Conservation (phyloP, 1,140 invertebrate species). For the Psix sp. region DNA sequence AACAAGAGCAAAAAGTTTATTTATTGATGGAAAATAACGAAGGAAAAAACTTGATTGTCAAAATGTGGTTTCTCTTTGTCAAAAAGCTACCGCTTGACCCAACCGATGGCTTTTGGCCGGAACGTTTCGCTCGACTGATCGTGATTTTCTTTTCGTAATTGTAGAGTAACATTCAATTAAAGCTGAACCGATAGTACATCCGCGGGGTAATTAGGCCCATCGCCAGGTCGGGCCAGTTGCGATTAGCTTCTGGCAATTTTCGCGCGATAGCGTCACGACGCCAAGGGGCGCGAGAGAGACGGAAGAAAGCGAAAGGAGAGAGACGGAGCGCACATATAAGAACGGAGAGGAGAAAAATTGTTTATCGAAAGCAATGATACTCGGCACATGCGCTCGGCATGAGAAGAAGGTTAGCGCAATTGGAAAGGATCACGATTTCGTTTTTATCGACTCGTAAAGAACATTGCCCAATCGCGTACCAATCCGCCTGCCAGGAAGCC, state of each 20-base stretch:
- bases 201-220: conserved; percentile 12
- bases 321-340: no score
- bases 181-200: conserved; percentile 11
- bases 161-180: conserved; percentile 14
- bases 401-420: conserved; percentile 65
- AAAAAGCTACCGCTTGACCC: no score
- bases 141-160: conserved; percentile 16
- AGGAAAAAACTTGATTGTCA: no score
- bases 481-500: conserved; percentile 60
- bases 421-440: conserved; percentile 68
- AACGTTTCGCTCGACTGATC: no score
- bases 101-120: no score
- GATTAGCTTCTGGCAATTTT: conserved; percentile 23
- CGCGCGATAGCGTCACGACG: neutral
- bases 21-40: no score
- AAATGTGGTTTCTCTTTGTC: no score
- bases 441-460: conserved; percentile 66
- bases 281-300: neutral
- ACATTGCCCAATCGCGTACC: conserved; percentile 64
- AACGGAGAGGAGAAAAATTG: conserved; percentile 31
- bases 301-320: conserved; percentile 16
- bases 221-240: neutral
- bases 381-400: conserved; percentile 45
- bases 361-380: conserved; percentile 56
- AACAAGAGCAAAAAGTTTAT: no score